Base-by-base conservation (phyloP, 2,113 vertebrate species). In the Ceyx margarethae region DNA sequence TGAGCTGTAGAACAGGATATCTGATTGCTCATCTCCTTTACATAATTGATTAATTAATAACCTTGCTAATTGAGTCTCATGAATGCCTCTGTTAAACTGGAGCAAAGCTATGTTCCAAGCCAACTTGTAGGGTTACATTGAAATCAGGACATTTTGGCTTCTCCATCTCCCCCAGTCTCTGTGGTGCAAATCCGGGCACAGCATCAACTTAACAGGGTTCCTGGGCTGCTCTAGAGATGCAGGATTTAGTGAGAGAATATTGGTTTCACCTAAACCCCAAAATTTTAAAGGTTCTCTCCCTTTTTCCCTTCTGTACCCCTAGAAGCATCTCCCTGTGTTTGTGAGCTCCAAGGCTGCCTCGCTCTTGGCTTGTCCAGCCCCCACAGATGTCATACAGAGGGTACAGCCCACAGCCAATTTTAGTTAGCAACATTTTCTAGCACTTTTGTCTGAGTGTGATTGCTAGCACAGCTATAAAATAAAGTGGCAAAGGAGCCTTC, bases 41-140 rank as follows among this genome's bases (percentile, higher is more conserved):
- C 90, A 84, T 95, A 95, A 96, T 93, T 95, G 95, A 95, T 96
- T 95, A 96, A 94, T 94, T 96, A 95, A 96, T 95, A 93, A 92
- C 81, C 83, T 88, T 76, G 65, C 66, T 96, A 96, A 96, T 93
- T 90, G 77, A 90, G 62, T 62, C 45, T 93, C 61, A 19, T 73
- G 23, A 92, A 91, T 92, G 56, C 61, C 51, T 73, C 73, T 57
- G 22, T 62, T 79, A 45, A 19, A 73, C 25, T 43, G 72, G 71
- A 81, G 31, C 65, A 85, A 46, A 40, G 18, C 40, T 42, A 3
- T 9, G 25, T 82, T 91, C 85, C 60, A n/a, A 73, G 33, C 73
- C 17, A 1, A 40, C 8, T 56, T 25, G 22, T 3, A 69, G 71
- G 58, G 33, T 53, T 77, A 3, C 62, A 48, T 64, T 73, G 28